Evolutionary conservation across 1,140 invertebrate species (phyloP), one percentile per base, ranked within the genome.

Genomic region (Lordiphosa stackelbergi): DNA sequence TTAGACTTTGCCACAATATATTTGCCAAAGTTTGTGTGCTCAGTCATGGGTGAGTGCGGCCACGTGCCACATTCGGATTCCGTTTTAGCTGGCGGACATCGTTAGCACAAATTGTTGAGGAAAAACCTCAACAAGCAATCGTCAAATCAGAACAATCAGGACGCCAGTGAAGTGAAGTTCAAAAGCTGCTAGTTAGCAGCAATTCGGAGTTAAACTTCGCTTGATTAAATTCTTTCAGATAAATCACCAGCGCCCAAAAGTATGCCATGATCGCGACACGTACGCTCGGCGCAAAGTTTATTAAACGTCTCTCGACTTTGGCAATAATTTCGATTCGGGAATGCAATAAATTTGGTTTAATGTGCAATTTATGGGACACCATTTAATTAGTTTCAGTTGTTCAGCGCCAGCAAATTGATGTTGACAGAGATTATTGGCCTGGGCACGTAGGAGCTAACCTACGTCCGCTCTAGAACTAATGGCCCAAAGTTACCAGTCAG

Each of bases 291-390:
- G 55, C 69, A 66, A 83, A 83, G 78, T 83, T 83, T 83, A 83
- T 83, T 83, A 83, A 84, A 84, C 77, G 75, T 81, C 68, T 75
- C 75, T 68, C 77, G 72, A 83, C 77, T 83, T 83, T 78, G 61
- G 69, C 78, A 78, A 83, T 83, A 83, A 83, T 75, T 83, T 84
- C 78, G 73, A 83, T 78, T 83, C 59, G 60, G 71, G 73, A 74
- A 69, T 81, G 78, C 74, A 73, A 86, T 86, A 86, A 86, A 86
- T 86, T 86, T 78, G 66, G 58, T 86, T 85, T 86, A 86, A 86
- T 86, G 78, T 81, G 78, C 74, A 84, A 86, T 86, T 86, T 86
- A 86, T 86, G 69, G 84, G 79, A 86, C 84, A 86, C 84, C 84
- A 86, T 86, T 86, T 86, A 86, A 86, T 86, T 86, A 86, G 84